phyloP scores from a whole-genome alignment of 1,140 invertebrate genomes.

The Bradynema listronoti region DNA sequence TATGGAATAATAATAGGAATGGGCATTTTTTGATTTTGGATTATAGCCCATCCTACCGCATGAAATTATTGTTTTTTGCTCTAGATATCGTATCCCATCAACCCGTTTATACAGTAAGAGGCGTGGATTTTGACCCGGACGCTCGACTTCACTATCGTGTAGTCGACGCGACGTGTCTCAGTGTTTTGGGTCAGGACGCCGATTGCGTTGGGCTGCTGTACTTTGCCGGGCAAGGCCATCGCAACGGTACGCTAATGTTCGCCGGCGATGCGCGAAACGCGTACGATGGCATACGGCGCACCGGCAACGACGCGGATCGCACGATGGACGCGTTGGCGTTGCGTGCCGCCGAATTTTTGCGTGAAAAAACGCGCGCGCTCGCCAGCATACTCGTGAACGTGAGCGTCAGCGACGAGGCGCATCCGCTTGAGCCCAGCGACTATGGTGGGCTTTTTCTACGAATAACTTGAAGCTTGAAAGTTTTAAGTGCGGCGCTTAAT shows the following conservation, averaged over 20 bases:
- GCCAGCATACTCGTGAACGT: slow-evolving; percentile 5
- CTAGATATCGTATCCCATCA: neutral
- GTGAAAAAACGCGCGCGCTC: neutral
- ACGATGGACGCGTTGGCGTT: neutral
- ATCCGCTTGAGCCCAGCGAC: slow-evolving; percentile 8
- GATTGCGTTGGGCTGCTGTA: slow-evolving; percentile 1
- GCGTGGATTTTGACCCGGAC: slow-evolving; percentile 8
- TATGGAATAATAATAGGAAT: too few relatives aligned
- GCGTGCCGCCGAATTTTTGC: neutral
- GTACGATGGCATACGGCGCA: neutral
- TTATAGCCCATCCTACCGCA: neutral
- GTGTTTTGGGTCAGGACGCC: neutral
- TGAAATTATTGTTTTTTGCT: slow-evolving; percentile 1
- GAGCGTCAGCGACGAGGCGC: slow-evolving; percentile 5
- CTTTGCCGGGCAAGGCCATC: neutral
- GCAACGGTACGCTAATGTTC: neutral
- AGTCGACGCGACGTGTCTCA: slow-evolving; percentile 1
- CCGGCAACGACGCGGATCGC: neutral
- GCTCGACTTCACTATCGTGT: slow-evolving; percentile 11
- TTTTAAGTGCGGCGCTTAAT: too few relatives aligned
- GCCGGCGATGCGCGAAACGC: neutral
- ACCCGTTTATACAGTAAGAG: neutral
- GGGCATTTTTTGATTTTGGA: neutral
- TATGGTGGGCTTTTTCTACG: too few relatives aligned
- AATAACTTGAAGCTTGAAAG: too few relatives aligned